Evolutionary conservation across 2,113 vertebrate species (phyloP), one percentile per base, ranked within the genome.

Genomic region (Oryzias curvinotus): DNA sequence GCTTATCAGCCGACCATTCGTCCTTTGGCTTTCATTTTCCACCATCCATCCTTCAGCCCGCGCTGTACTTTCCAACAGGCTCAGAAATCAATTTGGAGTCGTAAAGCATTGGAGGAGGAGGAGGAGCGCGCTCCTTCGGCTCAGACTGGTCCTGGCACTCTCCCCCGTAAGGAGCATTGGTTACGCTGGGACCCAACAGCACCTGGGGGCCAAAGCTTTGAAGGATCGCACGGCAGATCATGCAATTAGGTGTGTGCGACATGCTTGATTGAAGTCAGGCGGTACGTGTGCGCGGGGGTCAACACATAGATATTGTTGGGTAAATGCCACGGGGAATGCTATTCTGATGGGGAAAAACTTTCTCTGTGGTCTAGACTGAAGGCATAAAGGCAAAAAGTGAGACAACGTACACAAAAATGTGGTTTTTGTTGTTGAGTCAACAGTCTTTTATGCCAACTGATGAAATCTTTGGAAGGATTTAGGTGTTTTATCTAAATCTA

Each of bases 1-100:
- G 75, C 83, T 88, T 76, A 84, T 82, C 74, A 58, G 19, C 57
- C 14, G 0, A 42, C 58, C 51, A 68, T 82, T 77, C 52, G 59
- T 82, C 79, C 78, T 75, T 79, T 51, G 57, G 61, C 71, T 74
- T 73, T 55, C 61, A 66, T 71, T 63, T 68, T 59, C 51, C 62
- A 48, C 19, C 67, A 76, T 65, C 71, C 62, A 62, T 66, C 68
- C 65, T 49, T 74, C 80, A 62, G 58, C 73, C 74, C 65, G 14
- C 16, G 57, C 36, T 42, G 57, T 65, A 56, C 64, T 60, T 71
- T 62, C 74, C 57, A 54, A 54, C 75, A 43, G 60, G 64, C 77
- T 65, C 62, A 43, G 60, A 70, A 89, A 85, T 87, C 80, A 83
- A 87, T 89, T 75, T 78, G 52, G 21, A 67, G 60, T 72, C 28